Evolutionary conservation across 1,140 invertebrate genomes (phyloP).

Genomic region (Camponotus floridanus): DNA sequence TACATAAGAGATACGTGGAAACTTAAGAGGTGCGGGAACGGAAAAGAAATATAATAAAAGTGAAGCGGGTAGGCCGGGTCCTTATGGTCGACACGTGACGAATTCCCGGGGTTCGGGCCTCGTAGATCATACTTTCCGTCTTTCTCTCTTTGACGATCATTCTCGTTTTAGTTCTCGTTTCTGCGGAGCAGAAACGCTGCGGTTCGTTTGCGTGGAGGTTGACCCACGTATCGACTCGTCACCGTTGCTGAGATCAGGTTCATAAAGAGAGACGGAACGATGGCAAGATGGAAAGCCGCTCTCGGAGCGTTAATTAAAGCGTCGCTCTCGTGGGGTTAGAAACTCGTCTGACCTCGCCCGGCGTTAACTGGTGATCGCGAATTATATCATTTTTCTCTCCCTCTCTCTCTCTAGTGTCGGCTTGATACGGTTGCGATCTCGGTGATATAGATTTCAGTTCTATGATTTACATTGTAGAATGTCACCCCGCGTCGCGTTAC

Average conservation of each 20-base stretch:
- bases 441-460: slow-evolving; percentile 24
- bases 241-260: slow-evolving; percentile 43
- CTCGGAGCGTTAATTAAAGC: slow-evolving; percentile 54
- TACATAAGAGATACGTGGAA: slow-evolving; percentile 27
- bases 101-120: slow-evolving; percentile 31
- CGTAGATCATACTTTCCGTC: not conserved
- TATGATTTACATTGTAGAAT: slow-evolving; percentile 33
- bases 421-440: slow-evolving; percentile 18
- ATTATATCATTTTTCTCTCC: slow-evolving; percentile 44
- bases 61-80: not conserved
- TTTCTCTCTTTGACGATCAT: slow-evolving; percentile 7
- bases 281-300: slow-evolving; percentile 13
- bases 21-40: not conserved
- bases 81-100: slow-evolving; percentile 59
- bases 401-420: not conserved
- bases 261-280: slow-evolving; percentile 29
- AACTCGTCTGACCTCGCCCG: slow-evolving; percentile 34
- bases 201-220: slow-evolving; percentile 34
- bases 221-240: slow-evolving; percentile 39
- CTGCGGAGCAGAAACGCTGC: slow-evolving; percentile 18
- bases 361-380: slow-evolving; percentile 33
- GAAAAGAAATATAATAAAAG: slow-evolving; percentile 31
- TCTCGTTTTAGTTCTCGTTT: slow-evolving; percentile 21
- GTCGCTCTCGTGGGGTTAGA: slow-evolving; percentile 33
- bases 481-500: not conserved